A percentile compares a stretch with the other conserved stretches of the same genome.
These are phyloP conservation scores for Lophura nycthemera DNA, from an alignment of 2,113 vertebrate genomes.

Conservation along the genomic window DNA sequence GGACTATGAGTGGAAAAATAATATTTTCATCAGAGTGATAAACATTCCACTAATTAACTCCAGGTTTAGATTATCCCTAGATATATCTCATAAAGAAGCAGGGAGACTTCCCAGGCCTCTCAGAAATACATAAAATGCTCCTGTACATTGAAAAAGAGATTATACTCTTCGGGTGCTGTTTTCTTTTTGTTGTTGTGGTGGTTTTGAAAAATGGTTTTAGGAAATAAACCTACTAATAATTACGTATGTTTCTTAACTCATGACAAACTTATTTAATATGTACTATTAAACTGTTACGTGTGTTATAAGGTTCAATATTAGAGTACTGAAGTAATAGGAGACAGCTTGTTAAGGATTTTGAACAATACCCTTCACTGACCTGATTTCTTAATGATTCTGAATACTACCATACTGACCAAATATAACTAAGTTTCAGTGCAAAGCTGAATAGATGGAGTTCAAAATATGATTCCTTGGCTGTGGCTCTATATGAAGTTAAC, in stretches of 20 bases:
- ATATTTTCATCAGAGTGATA: slow-evolving; percentile 39
- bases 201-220: neutral
- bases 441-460: neutral
- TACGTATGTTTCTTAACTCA: slow-evolving; percentile 40
- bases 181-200: neutral
- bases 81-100: slow-evolving; percentile 36
- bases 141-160: slow-evolving; percentile 23
- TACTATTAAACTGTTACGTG: slow-evolving; percentile 16
- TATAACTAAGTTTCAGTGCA: neutral
- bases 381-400: slow-evolving; percentile 20
- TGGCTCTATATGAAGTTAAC: neutral
- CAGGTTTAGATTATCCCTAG: slow-evolving; percentile 33
- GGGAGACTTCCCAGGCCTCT: neutral
- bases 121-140: slow-evolving; percentile 13
- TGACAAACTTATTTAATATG: slow-evolving; percentile 57
- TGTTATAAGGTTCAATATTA: slow-evolving; percentile 30
- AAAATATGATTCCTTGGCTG: neutral
- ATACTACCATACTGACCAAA: neutral
- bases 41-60: slow-evolving; percentile 57
- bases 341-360: slow-evolving; percentile 33
- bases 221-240: slow-evolving; percentile 53
- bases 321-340: slow-evolving; percentile 19
- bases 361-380: slow-evolving; percentile 6
- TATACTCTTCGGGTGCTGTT: neutral
- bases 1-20: slow-evolving; percentile 21